Evolutionary conservation across 2,797 vertebrate genomes (phyloP).

Genomic region (Eulemur rubriventer): DNA sequence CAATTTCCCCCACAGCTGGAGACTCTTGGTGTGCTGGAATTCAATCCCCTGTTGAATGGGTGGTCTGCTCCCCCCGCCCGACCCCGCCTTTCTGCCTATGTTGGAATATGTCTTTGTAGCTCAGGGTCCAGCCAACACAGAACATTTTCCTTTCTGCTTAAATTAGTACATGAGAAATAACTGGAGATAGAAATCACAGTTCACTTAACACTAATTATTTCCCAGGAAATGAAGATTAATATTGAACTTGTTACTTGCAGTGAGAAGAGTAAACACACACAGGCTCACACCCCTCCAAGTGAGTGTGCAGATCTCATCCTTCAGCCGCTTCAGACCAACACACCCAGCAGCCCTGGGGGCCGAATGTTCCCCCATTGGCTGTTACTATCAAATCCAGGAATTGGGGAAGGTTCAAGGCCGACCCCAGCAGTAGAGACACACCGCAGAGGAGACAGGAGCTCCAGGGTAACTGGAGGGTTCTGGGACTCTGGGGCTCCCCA

Average conservation of each 20-base stretch:
- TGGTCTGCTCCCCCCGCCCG: background rate
- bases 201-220: conserved; percentile 75
- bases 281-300: background rate
- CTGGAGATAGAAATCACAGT: conserved; percentile 69
- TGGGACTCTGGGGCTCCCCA: background rate
- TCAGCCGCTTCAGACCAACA: background rate
- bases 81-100: background rate
- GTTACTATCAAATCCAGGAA: background rate
- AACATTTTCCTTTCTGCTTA: conserved; percentile 26
- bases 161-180: conserved; percentile 67
- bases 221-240: conserved; percentile 72
- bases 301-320: background rate
- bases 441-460: fast-evolving
- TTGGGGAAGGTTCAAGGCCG: background rate
- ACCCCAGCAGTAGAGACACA: background rate
- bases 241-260: conserved; percentile 66
- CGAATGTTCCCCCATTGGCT: background rate
- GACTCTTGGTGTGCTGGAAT: conserved; percentile 40
- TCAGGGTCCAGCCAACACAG: background rate
- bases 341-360: background rate
- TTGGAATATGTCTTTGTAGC: background rate
- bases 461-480: background rate
- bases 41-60: conserved; percentile 24
- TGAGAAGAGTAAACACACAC: background rate
- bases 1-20: conserved; percentile 62